Conservation (phyloP, 2,888 invertebrate genomes). For the Odontocolon sp. region DNA sequence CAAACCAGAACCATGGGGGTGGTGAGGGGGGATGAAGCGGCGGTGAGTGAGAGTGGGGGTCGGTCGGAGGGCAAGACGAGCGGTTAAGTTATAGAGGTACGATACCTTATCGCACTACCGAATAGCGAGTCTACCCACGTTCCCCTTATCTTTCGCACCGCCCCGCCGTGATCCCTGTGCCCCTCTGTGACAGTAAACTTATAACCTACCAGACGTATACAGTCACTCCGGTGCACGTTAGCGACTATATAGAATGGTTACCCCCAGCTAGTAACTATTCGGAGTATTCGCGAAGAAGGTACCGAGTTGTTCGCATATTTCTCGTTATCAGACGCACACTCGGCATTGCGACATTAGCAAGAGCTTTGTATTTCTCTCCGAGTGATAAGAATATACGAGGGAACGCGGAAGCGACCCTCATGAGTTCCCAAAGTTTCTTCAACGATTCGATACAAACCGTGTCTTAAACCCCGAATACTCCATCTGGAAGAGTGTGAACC, state of each 20-base stretch:
- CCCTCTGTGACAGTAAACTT: constrained; percentile 47
- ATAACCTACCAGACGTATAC: constrained; percentile 47
- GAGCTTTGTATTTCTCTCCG: constrained; percentile 36
- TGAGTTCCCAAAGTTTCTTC: constrained; percentile 12
- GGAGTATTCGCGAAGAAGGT: background rate
- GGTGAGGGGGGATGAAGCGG: constrained; percentile 47
- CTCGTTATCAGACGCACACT: constrained; percentile 47
- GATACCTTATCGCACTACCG: constrained; percentile 75
- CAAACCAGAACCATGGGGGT: constrained; percentile 50
- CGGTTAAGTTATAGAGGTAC: constrained; percentile 72
- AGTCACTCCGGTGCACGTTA: constrained; percentile 4
- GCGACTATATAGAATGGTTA: background rate
- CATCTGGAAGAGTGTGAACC: too few species aligned
- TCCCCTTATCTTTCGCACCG: constrained; percentile 73
- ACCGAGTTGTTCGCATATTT: constrained; percentile 31
- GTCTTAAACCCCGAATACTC: too few species aligned
- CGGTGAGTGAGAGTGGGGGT: too few species aligned
- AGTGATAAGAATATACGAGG: constrained; percentile 24
- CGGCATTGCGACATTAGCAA: constrained; percentile 32
- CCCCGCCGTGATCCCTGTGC: constrained; percentile 42
- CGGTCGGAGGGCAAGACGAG: constrained; percentile 65
- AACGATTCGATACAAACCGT: constrained; percentile 27
- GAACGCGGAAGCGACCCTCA: background rate
- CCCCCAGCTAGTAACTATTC: background rate
- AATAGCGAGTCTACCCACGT: constrained; percentile 77